Evolutionary conservation across 2,888 invertebrate genomes (phyloP).

Genomic region (Metellina segmentata): DNA sequence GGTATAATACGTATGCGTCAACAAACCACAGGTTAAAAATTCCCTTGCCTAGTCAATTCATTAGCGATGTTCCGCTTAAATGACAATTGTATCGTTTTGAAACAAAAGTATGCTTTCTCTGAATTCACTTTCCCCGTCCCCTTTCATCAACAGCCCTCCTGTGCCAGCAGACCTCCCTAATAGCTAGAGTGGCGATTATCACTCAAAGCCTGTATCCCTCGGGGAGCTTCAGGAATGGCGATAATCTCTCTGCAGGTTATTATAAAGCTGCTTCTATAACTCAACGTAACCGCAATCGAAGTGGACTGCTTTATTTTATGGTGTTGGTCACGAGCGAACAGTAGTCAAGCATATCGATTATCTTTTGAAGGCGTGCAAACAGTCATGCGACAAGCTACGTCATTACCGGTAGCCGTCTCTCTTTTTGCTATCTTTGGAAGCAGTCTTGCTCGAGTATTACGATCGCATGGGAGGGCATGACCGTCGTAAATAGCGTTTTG

Average conservation of each 20-base stretch:
- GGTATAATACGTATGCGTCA: no score
- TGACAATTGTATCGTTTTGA: no score
- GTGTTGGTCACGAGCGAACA: slow-evolving; percentile 47
- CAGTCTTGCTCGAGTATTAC: slow-evolving; percentile 14
- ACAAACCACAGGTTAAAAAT: no score
- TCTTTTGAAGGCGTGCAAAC: slow-evolving; percentile 59
- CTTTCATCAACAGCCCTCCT: no score
- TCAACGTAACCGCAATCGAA: slow-evolving; percentile 43
- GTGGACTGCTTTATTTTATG: slow-evolving; percentile 56
- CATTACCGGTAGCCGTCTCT: slow-evolving; percentile 49
- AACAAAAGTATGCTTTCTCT: no score
- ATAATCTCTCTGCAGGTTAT: slow-evolving; percentile 28
- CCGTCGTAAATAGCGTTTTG: slow-evolving; percentile 45
- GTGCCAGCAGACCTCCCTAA: no score
- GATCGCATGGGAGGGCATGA: slow-evolving; percentile 42
- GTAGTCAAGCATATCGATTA: slow-evolving; percentile 53
- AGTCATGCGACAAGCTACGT: slow-evolving; percentile 55
- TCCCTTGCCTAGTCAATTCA: no score
- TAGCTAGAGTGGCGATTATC: no score
- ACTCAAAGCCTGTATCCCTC: not conserved
- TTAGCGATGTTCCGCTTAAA: no score
- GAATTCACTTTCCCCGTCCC: no score
- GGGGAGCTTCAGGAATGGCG: slow-evolving; percentile 18
- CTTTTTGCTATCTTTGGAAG: slow-evolving; percentile 32
- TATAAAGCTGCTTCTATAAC: slow-evolving; percentile 40